These are phyloP conservation scores for Lathamus discolor DNA, from an alignment of 2,113 vertebrate species.

Conservation along the genomic window DNA sequence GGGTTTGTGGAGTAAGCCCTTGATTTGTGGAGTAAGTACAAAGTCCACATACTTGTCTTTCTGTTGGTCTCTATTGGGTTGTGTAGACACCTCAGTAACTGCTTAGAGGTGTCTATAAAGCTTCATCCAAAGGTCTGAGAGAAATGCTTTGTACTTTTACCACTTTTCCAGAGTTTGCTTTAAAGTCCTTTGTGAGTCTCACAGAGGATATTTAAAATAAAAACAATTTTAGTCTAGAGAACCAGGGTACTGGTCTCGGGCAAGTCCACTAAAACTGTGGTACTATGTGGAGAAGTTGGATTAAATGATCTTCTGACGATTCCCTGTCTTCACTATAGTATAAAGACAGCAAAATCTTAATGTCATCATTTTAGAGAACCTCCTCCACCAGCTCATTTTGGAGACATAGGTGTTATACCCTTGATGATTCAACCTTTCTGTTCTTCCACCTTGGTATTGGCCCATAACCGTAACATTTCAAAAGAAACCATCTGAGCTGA, in stretches of 20 bases:
- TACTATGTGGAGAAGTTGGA: background rate
- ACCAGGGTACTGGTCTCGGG: rapidly evolving
- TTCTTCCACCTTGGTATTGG: background rate
- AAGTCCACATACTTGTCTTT: background rate
- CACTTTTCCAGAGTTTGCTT: background rate
- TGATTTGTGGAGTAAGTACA: background rate
- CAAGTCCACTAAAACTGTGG: background rate
- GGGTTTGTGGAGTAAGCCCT: background rate
- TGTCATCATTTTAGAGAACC: background rate
- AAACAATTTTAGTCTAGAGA: background rate
- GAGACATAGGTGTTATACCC: rapidly evolving
- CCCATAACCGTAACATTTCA: background rate
- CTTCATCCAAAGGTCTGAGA: background rate
- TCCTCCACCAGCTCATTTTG: background rate
- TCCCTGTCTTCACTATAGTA: background rate
- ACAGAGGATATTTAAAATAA: background rate
- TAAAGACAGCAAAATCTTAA: background rate
- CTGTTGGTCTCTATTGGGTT: background rate
- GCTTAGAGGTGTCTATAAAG: background rate
- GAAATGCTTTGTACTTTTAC: background rate
- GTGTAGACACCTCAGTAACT: background rate
- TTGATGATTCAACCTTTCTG: background rate
- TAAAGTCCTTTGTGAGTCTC: background rate
- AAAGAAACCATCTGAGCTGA: background rate
- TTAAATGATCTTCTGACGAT: background rate